Percentiles rank a stretch among this genome's conserved stretches.
Evolutionary conservation across 2,797 vertebrate species (phyloP).

Genomic region (Fistularia commersonii): DNA sequence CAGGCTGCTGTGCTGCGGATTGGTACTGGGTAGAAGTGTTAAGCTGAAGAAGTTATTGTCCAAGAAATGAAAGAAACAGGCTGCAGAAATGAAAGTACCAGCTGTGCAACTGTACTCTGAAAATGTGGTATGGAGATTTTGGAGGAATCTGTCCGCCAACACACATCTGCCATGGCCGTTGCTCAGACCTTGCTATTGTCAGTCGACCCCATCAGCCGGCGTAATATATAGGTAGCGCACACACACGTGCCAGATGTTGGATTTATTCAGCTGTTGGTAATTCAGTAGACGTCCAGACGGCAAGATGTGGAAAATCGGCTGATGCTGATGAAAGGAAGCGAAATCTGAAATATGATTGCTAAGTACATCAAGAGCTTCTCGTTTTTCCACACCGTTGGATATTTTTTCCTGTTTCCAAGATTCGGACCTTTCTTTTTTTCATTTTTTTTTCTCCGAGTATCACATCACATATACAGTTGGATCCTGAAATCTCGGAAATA

Average conservation of each 20-base stretch:
- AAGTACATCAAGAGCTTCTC: conserved; percentile 13
- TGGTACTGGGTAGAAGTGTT: too few relatives aligned
- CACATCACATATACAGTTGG: too few relatives aligned
- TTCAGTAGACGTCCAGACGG: background rate
- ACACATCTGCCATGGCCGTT: background rate
- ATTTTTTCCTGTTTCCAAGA: conserved; percentile 5
- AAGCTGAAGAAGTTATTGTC: background rate
- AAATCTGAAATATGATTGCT: conserved; percentile 8
- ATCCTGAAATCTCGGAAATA: too few relatives aligned
- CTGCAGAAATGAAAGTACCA: background rate
- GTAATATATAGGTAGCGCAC: background rate
- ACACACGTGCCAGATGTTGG: background rate
- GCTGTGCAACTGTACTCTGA: background rate
- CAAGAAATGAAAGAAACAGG: background rate
- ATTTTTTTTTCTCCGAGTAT: too few relatives aligned
- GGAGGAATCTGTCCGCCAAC: background rate
- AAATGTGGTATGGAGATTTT: background rate
- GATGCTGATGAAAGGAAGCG: background rate
- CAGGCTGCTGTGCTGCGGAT: too few relatives aligned
- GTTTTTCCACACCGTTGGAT: conserved; percentile 17
- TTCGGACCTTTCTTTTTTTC: conserved; percentile 1
- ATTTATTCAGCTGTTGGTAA: background rate
- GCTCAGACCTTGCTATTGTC: background rate
- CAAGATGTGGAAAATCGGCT: conserved; percentile 7
- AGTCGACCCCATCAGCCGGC: background rate